A percentile compares a stretch with the other conserved stretches of the same genome.
Conservation (phyloP, 2,797 vertebrate genomes). For the Eulemur albifrons region DNA sequence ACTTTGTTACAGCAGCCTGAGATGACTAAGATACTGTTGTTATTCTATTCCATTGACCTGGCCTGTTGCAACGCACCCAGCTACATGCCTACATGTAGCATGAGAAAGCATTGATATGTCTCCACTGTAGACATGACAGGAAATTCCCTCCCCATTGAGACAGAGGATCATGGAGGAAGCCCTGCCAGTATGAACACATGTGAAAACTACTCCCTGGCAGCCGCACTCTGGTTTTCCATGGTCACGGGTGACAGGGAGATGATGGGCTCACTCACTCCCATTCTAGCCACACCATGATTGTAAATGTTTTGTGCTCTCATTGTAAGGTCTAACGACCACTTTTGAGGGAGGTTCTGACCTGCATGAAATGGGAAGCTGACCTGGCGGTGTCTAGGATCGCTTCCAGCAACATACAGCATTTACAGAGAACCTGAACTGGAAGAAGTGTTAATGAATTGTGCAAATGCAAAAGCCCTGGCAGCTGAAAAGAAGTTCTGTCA, state of each 20-base stretch:
- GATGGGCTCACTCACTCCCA: not conserved
- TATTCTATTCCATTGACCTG: not conserved
- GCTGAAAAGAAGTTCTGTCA: not conserved
- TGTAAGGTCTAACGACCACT: not conserved
- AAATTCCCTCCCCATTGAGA: not conserved
- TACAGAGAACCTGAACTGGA: not conserved
- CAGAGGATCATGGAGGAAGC: not conserved
- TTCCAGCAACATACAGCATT: not conserved
- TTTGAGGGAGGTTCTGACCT: not conserved
- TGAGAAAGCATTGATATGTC: not conserved
- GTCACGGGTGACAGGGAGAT: too few relatives aligned
- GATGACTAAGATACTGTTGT: not conserved
- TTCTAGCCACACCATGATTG: not conserved
- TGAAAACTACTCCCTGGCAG: not conserved
- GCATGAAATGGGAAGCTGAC: not conserved
- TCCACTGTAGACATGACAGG: not conserved
- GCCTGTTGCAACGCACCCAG: not conserved
- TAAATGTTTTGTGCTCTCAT: not conserved
- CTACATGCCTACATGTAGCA: not conserved
- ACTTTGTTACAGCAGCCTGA: not conserved
- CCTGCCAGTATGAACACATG: not conserved
- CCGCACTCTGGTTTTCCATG: not conserved
- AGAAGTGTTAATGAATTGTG: not conserved
- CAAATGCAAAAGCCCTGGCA: not conserved
- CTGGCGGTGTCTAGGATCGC: not conserved